phyloP scores from a whole-genome alignment of 2,888 invertebrate species.

The Rhamnusium bicolor region DNA sequence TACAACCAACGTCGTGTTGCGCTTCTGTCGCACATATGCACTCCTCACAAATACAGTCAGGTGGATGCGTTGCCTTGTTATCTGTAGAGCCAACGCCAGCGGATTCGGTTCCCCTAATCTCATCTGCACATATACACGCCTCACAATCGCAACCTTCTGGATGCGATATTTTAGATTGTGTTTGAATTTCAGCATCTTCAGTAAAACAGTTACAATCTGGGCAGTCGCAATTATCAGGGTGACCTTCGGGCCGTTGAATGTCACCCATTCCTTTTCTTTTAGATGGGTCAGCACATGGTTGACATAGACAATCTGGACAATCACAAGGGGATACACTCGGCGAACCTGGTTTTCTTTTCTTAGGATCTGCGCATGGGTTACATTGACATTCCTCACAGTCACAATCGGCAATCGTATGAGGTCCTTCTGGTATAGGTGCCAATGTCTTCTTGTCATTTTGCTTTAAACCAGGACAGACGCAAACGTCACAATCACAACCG shows the following conservation, averaged over 20 bases:
- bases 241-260: not conserved
- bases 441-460: not conserved
- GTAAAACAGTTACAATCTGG: constrained; percentile 24
- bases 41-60: constrained; percentile 42
- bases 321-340: constrained; percentile 23
- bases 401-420: not conserved
- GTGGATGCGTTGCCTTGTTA: constrained; percentile 36
- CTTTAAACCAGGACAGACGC: not conserved
- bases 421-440: not conserved
- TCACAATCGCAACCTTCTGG: not conserved
- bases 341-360: not conserved
- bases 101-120: not conserved
- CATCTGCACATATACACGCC: not conserved
- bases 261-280: not conserved
- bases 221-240: constrained; percentile 3
- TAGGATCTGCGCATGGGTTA: constrained; percentile 37
- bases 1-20: constrained; percentile 20
- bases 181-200: not conserved
- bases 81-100: constrained; percentile 12
- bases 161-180: not conserved
- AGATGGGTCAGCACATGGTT: constrained; percentile 24
- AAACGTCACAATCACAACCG: not conserved
- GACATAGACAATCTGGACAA: constrained; percentile 41
- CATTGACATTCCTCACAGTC: constrained; percentile 23
- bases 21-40: constrained; percentile 35